Evolutionary conservation across 2,797 vertebrate species (phyloP).

Genomic region (Myotis pilosus): DNA sequence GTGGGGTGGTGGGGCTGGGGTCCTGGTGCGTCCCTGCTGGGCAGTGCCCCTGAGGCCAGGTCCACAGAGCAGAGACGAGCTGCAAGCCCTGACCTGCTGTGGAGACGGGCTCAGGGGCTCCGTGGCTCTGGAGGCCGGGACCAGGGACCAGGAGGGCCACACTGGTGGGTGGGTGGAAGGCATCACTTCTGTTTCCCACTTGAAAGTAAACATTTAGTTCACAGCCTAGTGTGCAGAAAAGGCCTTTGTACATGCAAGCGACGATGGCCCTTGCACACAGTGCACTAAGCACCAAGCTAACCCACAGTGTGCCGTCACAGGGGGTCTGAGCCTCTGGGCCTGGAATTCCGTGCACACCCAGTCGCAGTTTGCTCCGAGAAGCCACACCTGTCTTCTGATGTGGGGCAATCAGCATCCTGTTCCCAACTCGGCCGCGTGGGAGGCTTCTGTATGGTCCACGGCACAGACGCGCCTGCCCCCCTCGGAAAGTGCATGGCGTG

Average conservation of each 20-base stretch:
- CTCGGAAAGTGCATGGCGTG: not conserved
- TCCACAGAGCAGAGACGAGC: not conserved
- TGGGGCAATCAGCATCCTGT: not conserved
- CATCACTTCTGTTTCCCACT: not conserved
- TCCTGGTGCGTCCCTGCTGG: not conserved
- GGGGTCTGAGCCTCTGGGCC: not conserved
- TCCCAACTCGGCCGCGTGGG: rapidly evolving
- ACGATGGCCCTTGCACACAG: not conserved
- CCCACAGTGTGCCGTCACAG: not conserved
- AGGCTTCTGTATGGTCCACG: not conserved
- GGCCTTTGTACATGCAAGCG: not conserved
- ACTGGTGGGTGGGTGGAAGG: not conserved
- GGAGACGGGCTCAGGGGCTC: not conserved
- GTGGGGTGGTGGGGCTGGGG: not conserved
- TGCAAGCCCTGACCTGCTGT: not conserved
- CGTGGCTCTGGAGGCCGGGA: not conserved
- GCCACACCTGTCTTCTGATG: not conserved
- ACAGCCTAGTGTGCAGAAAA: not conserved
- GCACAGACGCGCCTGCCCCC: not conserved
- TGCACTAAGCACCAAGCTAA: not conserved
- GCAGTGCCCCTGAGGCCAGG: rapidly evolving
- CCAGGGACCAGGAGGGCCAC: not conserved
- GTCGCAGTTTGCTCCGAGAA: not conserved
- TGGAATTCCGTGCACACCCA: not conserved
- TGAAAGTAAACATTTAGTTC: not conserved